phyloP scores from a whole-genome alignment of 1,140 invertebrate species.

The Eueides isabella region DNA sequence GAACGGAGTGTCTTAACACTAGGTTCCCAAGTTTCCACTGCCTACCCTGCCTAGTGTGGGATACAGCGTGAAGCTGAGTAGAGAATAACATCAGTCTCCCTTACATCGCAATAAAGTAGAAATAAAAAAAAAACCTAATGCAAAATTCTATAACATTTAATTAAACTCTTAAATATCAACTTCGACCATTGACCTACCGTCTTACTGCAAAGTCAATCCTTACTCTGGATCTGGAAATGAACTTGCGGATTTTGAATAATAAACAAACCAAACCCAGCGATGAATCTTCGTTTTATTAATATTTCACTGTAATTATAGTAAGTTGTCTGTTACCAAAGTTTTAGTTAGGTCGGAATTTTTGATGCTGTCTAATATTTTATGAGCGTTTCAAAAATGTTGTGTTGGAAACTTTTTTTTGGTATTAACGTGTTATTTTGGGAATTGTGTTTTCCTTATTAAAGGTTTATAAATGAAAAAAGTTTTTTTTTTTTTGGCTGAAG shows the following conservation, averaged over 20 bases:
- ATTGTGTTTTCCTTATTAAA: not conserved
- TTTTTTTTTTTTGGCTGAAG: too few species aligned
- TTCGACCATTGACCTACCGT: not conserved
- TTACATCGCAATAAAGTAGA: too few species aligned
- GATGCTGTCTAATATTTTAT: slow-evolving; percentile 18
- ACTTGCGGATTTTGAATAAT: slow-evolving; percentile 34
- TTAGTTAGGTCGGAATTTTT: slow-evolving; percentile 35
- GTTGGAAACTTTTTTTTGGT: not conserved
- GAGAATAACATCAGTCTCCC: too few species aligned
- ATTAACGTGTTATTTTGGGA: not conserved
- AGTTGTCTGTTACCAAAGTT: slow-evolving; percentile 30
- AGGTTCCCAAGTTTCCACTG: too few species aligned
- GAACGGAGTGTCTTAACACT: too few species aligned
- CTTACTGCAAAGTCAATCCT: not conserved
- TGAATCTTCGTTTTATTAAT: slow-evolving; percentile 43
- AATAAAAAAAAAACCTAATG: not conserved
- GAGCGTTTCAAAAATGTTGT: not conserved
- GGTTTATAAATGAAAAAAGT: not conserved
- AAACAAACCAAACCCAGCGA: slow-evolving; percentile 28
- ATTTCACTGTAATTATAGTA: slow-evolving; percentile 41
- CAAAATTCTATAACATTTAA: not conserved
- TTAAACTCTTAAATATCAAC: not conserved
- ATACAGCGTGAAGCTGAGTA: too few species aligned
- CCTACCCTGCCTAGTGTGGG: too few species aligned
- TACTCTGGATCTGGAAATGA: slow-evolving; percentile 33